Conservation (phyloP, 2,797 vertebrate genomes). For the Lateolabrax maculatus region DNA sequence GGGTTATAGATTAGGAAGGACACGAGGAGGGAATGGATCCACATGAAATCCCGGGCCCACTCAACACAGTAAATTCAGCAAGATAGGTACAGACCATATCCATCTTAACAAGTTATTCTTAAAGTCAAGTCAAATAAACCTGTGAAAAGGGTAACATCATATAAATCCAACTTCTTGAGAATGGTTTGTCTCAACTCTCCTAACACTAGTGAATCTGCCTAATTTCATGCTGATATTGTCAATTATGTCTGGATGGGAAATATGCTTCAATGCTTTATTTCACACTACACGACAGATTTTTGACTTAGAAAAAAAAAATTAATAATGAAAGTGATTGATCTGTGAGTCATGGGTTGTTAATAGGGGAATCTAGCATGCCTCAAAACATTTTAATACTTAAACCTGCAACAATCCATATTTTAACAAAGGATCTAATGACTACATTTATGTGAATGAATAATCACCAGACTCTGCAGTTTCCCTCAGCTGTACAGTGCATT, state of each 20-base stretch:
- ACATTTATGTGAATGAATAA: not conserved
- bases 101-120: not conserved
- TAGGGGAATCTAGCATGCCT: not conserved
- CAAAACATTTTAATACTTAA: not conserved
- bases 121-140: not conserved
- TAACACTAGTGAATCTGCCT: not conserved
- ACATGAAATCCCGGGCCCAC: conserved; percentile 31
- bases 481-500: not conserved
- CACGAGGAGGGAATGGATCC: conserved; percentile 37
- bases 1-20: conserved; percentile 51
- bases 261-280: not conserved
- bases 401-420: not conserved
- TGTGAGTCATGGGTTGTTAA: not conserved
- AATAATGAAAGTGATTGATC: not conserved
- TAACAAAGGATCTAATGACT: not conserved
- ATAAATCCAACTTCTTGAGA: not conserved
- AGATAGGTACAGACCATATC: not conserved
- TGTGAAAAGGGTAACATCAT: not conserved
- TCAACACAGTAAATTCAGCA: conserved; percentile 32
- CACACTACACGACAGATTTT: not conserved
- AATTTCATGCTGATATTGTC: not conserved
- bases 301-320: not conserved
- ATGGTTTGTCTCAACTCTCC: not conserved
- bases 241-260: not conserved
- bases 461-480: not conserved